These are phyloP conservation scores for Apotomis turbidana DNA, from an alignment of 2,888 invertebrate species.

Conservation along the genomic window DNA sequence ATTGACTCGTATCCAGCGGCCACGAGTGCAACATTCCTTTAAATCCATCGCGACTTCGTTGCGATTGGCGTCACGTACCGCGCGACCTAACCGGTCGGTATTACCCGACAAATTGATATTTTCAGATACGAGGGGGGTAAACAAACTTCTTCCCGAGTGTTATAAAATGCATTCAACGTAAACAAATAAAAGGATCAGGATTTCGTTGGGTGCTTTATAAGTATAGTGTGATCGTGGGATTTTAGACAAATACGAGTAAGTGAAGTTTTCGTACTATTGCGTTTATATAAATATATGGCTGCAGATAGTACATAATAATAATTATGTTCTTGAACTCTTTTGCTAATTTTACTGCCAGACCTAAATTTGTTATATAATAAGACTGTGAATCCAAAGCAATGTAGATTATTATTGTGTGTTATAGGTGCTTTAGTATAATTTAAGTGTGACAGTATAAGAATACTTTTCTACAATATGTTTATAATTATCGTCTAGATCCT, in stretches of 20 bases:
- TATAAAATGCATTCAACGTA: slow-evolving; percentile 33
- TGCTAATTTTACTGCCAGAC: too few species aligned
- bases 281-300: too few species aligned
- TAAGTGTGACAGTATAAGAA: too few species aligned
- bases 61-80: slow-evolving; percentile 64
- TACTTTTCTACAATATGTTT: too few species aligned
- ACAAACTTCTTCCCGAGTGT: slow-evolving; percentile 52
- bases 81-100: slow-evolving; percentile 62
- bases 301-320: too few species aligned
- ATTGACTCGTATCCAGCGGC: slow-evolving; percentile 54
- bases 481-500: too few species aligned
- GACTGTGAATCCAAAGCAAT: too few species aligned
- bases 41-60: slow-evolving; percentile 58
- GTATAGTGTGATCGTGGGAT: not conserved
- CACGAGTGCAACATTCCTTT: slow-evolving; percentile 55
- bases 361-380: too few species aligned
- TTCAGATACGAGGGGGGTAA: slow-evolving; percentile 63
- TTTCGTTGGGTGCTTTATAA: slow-evolving; percentile 1
- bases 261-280: too few species aligned
- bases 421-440: too few species aligned
- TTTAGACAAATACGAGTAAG: not conserved
- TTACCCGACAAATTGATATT: slow-evolving; percentile 77
- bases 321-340: too few species aligned
- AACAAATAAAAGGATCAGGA: slow-evolving; percentile 24
- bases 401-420: too few species aligned